Conservation (phyloP, 2,113 vertebrate species). For the Rhinichthys klamathensis region DNA sequence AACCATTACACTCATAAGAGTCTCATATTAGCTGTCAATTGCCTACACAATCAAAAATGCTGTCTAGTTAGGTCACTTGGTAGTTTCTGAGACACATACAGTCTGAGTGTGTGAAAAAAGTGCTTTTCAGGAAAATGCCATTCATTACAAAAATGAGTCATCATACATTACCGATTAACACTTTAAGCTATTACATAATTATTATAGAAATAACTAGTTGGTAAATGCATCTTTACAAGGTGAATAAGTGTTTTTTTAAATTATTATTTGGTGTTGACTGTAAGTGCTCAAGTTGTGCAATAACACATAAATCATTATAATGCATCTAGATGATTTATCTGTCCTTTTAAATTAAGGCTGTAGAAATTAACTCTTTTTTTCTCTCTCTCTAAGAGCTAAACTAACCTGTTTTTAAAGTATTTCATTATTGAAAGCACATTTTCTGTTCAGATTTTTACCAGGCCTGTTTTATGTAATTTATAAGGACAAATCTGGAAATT, state of each 20-base stretch:
- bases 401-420: background rate
- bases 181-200: background rate
- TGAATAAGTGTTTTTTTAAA: background rate
- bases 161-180: background rate
- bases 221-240: background rate
- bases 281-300: background rate
- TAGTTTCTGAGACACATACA: background rate
- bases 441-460: background rate
- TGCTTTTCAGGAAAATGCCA: no score
- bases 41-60: background rate
- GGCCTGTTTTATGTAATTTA: background rate
- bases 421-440: slow-evolving; percentile 34
- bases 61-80: background rate
- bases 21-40: background rate
- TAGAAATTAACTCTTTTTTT: background rate
- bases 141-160: background rate
- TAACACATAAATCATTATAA: background rate
- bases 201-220: background rate
- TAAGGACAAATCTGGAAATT: slow-evolving; percentile 7
- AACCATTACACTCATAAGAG: slow-evolving; percentile 1
- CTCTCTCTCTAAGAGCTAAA: background rate
- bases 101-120: background rate
- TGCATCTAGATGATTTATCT: background rate
- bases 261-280: background rate
- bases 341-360: background rate